Evolutionary conservation across 2,113 vertebrate species (phyloP).

Genomic region (Megaptera novaeangliae): DNA sequence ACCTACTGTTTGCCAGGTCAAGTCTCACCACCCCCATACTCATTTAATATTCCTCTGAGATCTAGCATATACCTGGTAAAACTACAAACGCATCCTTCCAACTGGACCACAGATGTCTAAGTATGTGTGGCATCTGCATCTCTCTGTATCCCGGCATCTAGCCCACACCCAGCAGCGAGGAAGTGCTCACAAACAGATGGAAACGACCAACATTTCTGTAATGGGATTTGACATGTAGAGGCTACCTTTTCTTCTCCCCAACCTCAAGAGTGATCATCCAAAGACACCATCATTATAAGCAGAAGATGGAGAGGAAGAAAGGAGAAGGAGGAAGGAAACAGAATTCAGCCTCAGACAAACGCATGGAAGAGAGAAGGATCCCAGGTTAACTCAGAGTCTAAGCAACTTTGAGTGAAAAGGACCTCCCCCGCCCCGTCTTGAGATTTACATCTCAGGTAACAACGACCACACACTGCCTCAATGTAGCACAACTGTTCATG

Average conservation of each 20-base stretch:
- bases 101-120: neutral
- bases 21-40: neutral
- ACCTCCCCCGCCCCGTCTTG: neutral
- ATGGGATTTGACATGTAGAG: neutral
- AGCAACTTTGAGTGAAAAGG: neutral
- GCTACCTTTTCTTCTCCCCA: neutral
- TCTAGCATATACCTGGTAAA: neutral
- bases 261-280: neutral
- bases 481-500: neutral
- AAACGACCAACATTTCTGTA: neutral
- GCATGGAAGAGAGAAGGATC: neutral
- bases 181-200: neutral
- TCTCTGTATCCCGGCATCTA: neutral
- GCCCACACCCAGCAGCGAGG: accelerated
- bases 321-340: neutral
- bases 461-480: neutral
- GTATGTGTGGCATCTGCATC: accelerated
- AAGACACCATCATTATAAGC: neutral
- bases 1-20: neutral
- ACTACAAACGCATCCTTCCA: neutral
- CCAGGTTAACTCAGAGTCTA: neutral
- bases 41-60: neutral
- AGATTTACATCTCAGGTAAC: neutral
- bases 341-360: neutral
- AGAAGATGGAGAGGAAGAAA: too few species aligned